Evolutionary conservation across 2,113 vertebrate genomes (phyloP).

Genomic region (Cyprinodon tularosa): DNA sequence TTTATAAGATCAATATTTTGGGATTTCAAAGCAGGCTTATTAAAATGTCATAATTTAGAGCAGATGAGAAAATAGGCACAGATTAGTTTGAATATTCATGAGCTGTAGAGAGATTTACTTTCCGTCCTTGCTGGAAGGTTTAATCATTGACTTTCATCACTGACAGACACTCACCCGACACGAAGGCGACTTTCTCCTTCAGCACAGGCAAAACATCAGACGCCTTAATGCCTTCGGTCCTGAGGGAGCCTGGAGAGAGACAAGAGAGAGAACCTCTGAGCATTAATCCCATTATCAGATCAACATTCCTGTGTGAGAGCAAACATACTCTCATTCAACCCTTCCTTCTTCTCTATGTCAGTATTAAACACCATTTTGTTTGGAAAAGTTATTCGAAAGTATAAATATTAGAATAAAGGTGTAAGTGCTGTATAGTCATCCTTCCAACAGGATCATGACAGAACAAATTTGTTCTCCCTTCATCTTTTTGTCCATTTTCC

Average conservation of each 20-base stretch:
- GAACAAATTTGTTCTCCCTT: neutral
- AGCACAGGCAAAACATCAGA: conserved; percentile 94
- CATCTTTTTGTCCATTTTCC: neutral
- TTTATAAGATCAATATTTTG: neutral
- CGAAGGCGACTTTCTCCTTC: conserved; percentile 98
- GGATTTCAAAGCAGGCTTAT: neutral
- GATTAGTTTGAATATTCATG: no score
- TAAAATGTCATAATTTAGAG: neutral
- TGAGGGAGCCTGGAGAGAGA: conserved; percentile 86
- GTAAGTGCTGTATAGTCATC: neutral
- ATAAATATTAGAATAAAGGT: neutral
- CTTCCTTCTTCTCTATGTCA: neutral
- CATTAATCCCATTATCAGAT: conserved; percentile 72
- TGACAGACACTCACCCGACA: conserved; percentile 88
- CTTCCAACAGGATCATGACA: neutral
- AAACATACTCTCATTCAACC: conserved; percentile 16
- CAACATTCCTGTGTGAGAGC: conserved; percentile 58
- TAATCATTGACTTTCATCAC: neutral
- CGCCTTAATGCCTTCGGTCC: conserved; percentile 95
- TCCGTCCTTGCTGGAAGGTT: neutral
- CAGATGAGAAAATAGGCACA: neutral
- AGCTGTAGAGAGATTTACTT: neutral
- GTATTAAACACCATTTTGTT: neutral
- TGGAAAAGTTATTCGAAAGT: no score
- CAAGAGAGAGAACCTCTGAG: conserved; percentile 10